phyloP scores from a whole-genome alignment of 2,113 vertebrate species.

The Phoenicopterus ruber region DNA sequence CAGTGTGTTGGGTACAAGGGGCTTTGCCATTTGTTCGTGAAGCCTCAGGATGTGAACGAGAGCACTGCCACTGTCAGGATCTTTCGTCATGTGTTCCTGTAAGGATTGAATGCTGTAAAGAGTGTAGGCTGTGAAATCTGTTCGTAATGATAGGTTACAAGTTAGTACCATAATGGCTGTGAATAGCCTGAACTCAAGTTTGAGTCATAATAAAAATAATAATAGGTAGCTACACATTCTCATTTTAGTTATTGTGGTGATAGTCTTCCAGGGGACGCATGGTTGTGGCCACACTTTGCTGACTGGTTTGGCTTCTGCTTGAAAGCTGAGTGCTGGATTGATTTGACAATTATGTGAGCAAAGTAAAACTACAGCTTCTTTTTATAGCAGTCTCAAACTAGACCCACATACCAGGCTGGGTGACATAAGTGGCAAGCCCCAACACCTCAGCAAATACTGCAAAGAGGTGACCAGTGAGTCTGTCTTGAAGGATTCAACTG shows the following conservation, averaged over 20 bases:
- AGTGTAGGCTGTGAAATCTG: not conserved
- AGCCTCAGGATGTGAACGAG: not conserved
- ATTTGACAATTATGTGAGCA: not conserved
- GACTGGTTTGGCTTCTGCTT: not conserved
- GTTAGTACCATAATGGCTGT: not conserved
- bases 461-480: not conserved
- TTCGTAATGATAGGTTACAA: not conserved
- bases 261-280: not conserved
- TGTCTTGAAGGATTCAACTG: not conserved
- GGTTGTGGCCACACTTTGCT: not conserved
- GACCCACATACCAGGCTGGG: not conserved
- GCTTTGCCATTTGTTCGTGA: not conserved
- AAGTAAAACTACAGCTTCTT: not conserved
- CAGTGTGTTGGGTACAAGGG: not conserved
- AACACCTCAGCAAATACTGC: not conserved
- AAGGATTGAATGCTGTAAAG: not conserved
- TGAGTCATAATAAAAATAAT: conserved; percentile 15
- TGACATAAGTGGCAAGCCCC: not conserved
- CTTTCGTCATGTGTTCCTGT: not conserved
- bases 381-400: not conserved
- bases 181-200: not conserved
- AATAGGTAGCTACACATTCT: not conserved
- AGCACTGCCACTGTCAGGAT: not conserved
- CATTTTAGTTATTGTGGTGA: not conserved
- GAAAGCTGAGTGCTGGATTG: not conserved